phyloP scores from a whole-genome alignment of 2,797 vertebrate species.

The Poliocrania exsul region DNA sequence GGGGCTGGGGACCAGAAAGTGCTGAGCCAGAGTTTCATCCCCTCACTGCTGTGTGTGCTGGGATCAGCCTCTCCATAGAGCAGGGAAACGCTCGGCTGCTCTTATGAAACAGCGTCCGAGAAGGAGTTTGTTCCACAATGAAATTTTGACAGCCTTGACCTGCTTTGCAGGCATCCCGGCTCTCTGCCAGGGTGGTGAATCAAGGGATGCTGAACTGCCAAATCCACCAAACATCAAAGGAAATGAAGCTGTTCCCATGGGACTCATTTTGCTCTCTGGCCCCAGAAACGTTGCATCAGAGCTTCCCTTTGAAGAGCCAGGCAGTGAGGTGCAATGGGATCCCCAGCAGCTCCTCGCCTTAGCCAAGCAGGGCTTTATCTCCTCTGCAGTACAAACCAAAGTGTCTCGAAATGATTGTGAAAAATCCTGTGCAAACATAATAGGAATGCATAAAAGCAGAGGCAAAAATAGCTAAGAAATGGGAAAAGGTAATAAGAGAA shows the following conservation, averaged over 20 bases:
- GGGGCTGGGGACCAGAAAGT: constrained; percentile 33
- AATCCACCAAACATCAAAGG: constrained; percentile 49
- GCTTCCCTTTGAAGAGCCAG: not conserved
- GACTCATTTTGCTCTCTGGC: constrained; percentile 21
- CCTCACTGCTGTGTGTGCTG: not conserved
- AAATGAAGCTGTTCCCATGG: constrained; percentile 41
- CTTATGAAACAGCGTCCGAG: constrained; percentile 36
- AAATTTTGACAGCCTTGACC: constrained; percentile 30
- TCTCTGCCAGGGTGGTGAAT: constrained; percentile 53
- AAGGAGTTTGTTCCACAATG: constrained; percentile 44
- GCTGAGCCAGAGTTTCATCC: constrained; percentile 54
- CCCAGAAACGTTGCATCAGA: constrained; percentile 17
- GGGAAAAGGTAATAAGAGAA: constrained; percentile 23
- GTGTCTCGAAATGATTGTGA: not conserved
- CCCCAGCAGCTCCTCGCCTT: not conserved
- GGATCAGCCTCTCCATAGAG: not conserved
- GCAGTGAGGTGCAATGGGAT: not conserved
- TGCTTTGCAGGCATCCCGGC: constrained; percentile 18
- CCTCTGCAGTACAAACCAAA: not conserved
- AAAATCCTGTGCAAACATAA: not conserved
- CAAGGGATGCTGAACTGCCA: constrained; percentile 31
- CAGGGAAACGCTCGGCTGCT: constrained; percentile 5
- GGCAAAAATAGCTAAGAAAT: constrained; percentile 21
- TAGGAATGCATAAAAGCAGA: not conserved
- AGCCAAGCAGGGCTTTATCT: not conserved